Base-by-base conservation (phyloP, 2,888 invertebrate species). In the Heliconius cydno region DNA sequence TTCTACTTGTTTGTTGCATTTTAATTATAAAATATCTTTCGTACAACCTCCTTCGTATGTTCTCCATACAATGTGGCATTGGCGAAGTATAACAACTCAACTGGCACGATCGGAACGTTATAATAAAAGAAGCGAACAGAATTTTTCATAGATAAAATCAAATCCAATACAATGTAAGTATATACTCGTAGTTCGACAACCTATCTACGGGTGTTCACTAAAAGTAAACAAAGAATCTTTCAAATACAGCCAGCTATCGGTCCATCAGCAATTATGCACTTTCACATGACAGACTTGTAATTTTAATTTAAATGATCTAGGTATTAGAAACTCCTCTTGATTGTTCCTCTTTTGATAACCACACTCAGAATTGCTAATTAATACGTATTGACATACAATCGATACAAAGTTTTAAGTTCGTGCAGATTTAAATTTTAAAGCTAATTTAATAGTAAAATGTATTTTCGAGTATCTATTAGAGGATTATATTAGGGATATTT, bases 261-360 rank as follows among this genome's bases (percentile, higher is more conserved):
- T 41, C n/a, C 52, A 81, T 81, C 81, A 74, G 77, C 30, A 81
- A 79, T 81, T 79, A 79, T 70, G 46, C 60, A n/a, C 70, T 77
- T 73, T 73, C 73, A 73, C 73, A 73, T 60, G 60, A 73, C 34
- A 38, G 34, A 28, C 34, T 34, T 38, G 60, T 38, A 25, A 34
- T 57, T 73, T 63, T 73, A 73, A 73, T 73, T 73, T 73, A 73
- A 72, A 72, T 70, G n/a, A 25, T 30, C 7, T 71, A n/a, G 25
- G 25, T 70, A 46, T 71, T 57, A 73, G 57, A 73, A 57, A 73
- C 22, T 57, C n/a, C 5, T 34, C 13, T 34, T 34, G 34, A n/a
- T 57, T 25, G 46, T 28, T 71, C 71, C 28, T 30, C 6, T 34
- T 57, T 13, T 6, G 13, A 15, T 65, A 2, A 65, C 7, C 28